These are phyloP conservation scores for Eupithecia dodoneata DNA, from an alignment of 2,888 invertebrate genomes.

Conservation along the genomic window DNA sequence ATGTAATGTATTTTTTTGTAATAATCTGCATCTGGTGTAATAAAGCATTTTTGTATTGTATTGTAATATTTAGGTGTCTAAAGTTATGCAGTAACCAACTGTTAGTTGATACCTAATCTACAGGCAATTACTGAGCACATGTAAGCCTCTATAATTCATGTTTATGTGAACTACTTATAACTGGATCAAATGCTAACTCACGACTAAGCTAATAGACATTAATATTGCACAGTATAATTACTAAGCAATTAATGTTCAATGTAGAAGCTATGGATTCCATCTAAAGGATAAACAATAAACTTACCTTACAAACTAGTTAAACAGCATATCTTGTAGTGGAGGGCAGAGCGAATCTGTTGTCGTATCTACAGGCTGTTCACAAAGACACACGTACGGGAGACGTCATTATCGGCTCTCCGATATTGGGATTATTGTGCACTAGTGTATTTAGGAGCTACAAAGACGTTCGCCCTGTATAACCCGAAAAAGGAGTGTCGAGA, in stretches of 20 bases:
- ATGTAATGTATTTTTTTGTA: too few relatives aligned
- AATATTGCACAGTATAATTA: background rate
- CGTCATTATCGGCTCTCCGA: conserved; percentile 64
- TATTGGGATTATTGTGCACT: conserved; percentile 62
- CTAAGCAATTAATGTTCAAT: background rate
- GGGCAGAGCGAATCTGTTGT: conserved; percentile 14
- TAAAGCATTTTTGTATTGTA: too few relatives aligned
- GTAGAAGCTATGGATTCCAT: background rate
- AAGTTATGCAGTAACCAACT: background rate
- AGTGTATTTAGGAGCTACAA: conserved; percentile 51
- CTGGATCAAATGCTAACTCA: conserved; percentile 1
- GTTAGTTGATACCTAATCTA: background rate
- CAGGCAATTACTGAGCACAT: background rate
- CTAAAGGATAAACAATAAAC: background rate
- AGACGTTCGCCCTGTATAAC: conserved; percentile 34
- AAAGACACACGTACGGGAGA: conserved; percentile 65
- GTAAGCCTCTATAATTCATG: background rate
- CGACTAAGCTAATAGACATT: conserved; percentile 7
- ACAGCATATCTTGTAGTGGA: conserved; percentile 29
- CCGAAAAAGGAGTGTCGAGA: conserved; percentile 24
- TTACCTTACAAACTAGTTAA: background rate
- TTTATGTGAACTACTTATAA: background rate
- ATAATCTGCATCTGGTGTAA: too few relatives aligned
- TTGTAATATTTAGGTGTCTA: background rate
- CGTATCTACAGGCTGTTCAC: conserved; percentile 50